Evolutionary conservation across 2,888 invertebrate genomes (phyloP).

Genomic region (Teleiodes luculella): DNA sequence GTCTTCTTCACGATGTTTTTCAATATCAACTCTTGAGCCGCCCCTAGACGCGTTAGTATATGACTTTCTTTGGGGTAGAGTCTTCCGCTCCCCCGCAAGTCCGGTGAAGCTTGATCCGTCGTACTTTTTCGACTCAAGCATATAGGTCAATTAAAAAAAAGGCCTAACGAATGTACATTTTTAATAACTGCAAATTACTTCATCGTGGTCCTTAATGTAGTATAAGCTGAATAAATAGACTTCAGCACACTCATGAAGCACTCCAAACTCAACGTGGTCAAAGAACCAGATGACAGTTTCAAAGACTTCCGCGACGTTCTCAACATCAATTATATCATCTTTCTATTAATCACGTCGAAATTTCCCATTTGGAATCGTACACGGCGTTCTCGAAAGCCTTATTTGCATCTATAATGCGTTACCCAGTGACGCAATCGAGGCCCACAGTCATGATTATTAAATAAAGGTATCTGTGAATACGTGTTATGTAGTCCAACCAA

Average conservation of each 20-base stretch:
- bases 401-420: conserved; percentile 48
- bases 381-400: conserved; percentile 42
- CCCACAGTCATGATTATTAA: conserved; percentile 33
- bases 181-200: neutral
- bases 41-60: no score
- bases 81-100: no score
- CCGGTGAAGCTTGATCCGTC: no score
- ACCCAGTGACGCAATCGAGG: conserved; percentile 52
- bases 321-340: conserved; percentile 45
- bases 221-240: conserved; percentile 53
- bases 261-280: conserved; percentile 40
- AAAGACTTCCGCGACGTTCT: conserved; percentile 50
- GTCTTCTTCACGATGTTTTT: no score
- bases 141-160: no score
- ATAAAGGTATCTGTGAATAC: conserved; percentile 43
- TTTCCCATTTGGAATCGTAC: conserved; percentile 58
- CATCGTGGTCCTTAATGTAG: conserved; percentile 42
- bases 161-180: neutral
- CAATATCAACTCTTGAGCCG: no score
- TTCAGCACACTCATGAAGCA: conserved; percentile 47
- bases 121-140: no score
- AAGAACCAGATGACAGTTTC: conserved; percentile 50
- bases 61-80: no score
- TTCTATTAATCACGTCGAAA: conserved; percentile 47
- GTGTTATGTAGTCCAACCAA: conserved; percentile 46